Evolutionary conservation across 1,140 invertebrate genomes (phyloP), one percentile per base, ranked within the genome.

Genomic region (Elymnias hypermnestra): DNA sequence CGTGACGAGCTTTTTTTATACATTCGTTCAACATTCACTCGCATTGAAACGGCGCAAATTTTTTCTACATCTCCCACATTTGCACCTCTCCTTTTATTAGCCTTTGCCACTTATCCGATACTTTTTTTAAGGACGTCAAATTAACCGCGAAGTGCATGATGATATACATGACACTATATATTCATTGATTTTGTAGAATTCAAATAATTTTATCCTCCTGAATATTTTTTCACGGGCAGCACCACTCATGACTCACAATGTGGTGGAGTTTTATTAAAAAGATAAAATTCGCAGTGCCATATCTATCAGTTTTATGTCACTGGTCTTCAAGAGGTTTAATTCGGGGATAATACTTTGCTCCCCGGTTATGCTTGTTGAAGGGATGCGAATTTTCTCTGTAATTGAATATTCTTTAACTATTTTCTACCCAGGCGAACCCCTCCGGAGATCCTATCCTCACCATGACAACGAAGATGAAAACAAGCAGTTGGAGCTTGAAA

Each of bases 391-490:
- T 64, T 71, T 73, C 63, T 63, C 52, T 35, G 25, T 21, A 29
- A 66, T 59, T 53, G 53, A 56, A 56, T 44, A 49, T 51, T 62
- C 59, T 57, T 58, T 69, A 66, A 68, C 50, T 63, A 63, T 44
- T 74, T 75, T 81, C 47, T 71, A 81, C 73, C 69, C 70, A 79
- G 75, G 79, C 75, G 45, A 72, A 72, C 83, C 79, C 78, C 74
- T 73, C 83, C 81, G 82, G 83, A 62, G 74, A 66, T 82, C 83
- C 83, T 65, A 69, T 88, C 87, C 88, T 84, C 88, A 86, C 83
- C 81, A 88, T 88, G 88, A 87, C 87, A 88, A 57, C 64, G 73
- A 70, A 79, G 73, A 74, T 45, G 67, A 77, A 83, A 83, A 83
- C 78, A 85, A 82, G 77, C 82, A 83, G 82, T 69, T 85, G 82